A percentile compares a stretch with the other conserved stretches of the same genome.
These are phyloP conservation scores for Pseudopleuronectes americanus DNA, from an alignment of 2,797 vertebrate genomes.

Conservation along the genomic window DNA sequence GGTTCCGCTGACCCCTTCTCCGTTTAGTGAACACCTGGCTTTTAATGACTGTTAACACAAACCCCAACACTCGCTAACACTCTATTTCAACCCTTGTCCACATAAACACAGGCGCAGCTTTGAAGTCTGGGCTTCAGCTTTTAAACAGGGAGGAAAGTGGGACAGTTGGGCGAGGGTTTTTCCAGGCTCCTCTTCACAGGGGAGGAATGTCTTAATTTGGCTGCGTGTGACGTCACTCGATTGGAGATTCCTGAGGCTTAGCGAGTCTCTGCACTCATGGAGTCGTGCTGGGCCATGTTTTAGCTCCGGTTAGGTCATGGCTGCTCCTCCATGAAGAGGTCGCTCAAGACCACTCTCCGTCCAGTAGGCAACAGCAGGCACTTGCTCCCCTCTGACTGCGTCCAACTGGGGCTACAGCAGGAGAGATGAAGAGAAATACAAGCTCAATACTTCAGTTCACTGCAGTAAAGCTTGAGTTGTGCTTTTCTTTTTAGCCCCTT, in stretches of 20 bases:
- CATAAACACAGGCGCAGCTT: background rate
- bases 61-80: background rate
- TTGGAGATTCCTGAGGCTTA: constrained; percentile 15
- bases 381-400: constrained; percentile 24
- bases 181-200: background rate
- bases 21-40: constrained; percentile 4
- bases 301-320: constrained; percentile 12
- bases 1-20: constrained; percentile 12
- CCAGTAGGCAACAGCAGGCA: constrained; percentile 21
- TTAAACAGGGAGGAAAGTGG: constrained; percentile 13
- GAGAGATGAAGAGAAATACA: background rate
- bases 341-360: constrained; percentile 18
- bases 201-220: constrained; percentile 17
- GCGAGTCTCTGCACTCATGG: background rate
- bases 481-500: constrained; percentile 37
- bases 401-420: constrained; percentile 15
- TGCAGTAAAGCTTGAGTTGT: constrained; percentile 47
- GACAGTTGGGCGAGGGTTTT: constrained; percentile 1
- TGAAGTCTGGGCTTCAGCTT: constrained; percentile 2
- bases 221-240: constrained; percentile 14
- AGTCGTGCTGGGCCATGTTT: constrained; percentile 10
- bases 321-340: constrained; percentile 26
- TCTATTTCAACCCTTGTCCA: background rate
- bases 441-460: constrained; percentile 51
- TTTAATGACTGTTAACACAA: constrained; percentile 11